Evolutionary conservation across 37 sponge, comb jelly and placozoan species (phyloP), one percentile per base, ranked within the genome.

Genomic region (Mnemiopsis leidyi): DNA sequence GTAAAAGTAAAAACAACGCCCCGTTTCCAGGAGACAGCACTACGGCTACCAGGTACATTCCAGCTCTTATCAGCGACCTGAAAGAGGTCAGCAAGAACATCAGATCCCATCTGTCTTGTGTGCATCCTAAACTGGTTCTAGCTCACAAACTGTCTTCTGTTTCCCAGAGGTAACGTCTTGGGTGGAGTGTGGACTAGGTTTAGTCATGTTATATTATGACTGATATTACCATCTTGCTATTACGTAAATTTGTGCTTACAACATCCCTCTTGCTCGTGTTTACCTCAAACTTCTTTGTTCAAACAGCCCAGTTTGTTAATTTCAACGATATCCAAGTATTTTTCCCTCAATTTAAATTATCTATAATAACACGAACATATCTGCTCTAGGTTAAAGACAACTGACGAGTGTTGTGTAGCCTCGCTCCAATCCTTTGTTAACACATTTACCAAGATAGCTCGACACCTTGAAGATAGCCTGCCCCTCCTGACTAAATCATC

Each of bases 381-480:
- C n/a, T n/a, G n/a, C n/a, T n/a, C n/a, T n/a, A 85, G 90, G 48
- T 39, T 85, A 23, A 85, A 85, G 30, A 85, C 90, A 18, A 85
- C 90, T 85, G 90, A 85, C 23, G 90, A 85, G 29, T 85, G 90
- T 21, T 85, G 90, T 38, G 61, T 85, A 28, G 90, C 90, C 1
- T 85, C 90, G 0, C 90, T 85, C 0, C 90, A 85, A 33, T 38
- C 90, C 90, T 38, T 85, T 29, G 90, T 85, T 21, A 85, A 85
- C 90, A 85, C 90, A 3, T 37, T 85, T 18, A 85, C 90, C n/a
- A 85, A 85, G 90, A 85, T 85, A 85, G 40, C 35, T 9, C 7
- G 61, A 38, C 90, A 85, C 36, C 35, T 85, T 21, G 40, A 38
- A 25, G 90, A 85, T 26, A 40, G 61, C 26, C 21, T 40, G 3